Percentiles rank a stretch among this genome's conserved stretches.
These are phyloP conservation scores for Pilophorus perplexus DNA, from an alignment of 2,888 invertebrate species.

Conservation along the genomic window DNA sequence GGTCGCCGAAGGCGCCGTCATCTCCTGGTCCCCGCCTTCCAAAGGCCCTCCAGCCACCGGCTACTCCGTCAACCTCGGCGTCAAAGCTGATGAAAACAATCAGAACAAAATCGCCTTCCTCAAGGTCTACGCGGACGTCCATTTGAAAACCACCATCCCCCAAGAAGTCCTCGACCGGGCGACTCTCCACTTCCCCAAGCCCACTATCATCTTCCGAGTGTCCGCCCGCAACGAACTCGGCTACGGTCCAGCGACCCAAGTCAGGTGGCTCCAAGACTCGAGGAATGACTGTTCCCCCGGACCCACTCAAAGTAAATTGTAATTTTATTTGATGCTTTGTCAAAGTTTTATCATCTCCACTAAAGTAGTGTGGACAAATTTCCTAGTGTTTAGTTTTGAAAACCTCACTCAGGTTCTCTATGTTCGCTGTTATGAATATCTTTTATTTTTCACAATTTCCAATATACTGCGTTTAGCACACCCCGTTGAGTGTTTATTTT, in stretches of 20 bases:
- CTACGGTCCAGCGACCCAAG: slow-evolving; percentile 98
- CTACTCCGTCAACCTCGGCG: slow-evolving; percentile 94
- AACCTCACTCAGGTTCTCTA: no score
- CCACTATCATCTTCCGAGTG: slow-evolving; percentile 96
- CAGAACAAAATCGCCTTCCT: slow-evolving; percentile 76
- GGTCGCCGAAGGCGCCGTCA: slow-evolving; percentile 86
- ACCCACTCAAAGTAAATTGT: no score
- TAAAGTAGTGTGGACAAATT: no score
- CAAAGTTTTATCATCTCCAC: no score
- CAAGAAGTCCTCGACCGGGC: slow-evolving; percentile 81
- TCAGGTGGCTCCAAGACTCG: slow-evolving; percentile 90
- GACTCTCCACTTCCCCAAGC: slow-evolving; percentile 84
- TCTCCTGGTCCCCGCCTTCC: slow-evolving; percentile 95
- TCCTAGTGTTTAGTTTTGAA: no score
- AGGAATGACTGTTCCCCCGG: no score
- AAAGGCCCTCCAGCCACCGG: slow-evolving; percentile 87
- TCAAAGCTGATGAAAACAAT: slow-evolving; percentile 54
- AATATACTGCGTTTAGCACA: no score
- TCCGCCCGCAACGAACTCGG: slow-evolving; percentile 97
- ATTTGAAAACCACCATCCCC: slow-evolving; percentile 85
- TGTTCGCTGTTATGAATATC: no score
- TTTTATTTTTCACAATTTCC: no score
- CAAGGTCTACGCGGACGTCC: slow-evolving; percentile 90
- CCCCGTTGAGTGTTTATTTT: no score
- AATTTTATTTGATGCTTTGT: no score